These are phyloP conservation scores for Drosophila rhopaloa DNA, from an alignment of 1,140 invertebrate genomes.

Conservation along the genomic window DNA sequence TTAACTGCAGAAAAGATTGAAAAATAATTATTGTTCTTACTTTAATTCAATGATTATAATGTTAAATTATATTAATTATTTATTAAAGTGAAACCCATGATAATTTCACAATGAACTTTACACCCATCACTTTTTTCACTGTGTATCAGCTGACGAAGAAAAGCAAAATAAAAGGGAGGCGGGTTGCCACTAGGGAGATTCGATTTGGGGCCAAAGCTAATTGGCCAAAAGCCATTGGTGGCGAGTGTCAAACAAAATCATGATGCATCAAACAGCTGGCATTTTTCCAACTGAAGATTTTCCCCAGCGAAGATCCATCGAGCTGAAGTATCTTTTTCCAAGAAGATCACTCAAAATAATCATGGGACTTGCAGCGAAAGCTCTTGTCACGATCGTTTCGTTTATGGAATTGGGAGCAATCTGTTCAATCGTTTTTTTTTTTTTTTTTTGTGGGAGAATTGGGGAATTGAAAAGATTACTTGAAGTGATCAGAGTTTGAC, in stretches of 20 bases:
- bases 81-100: no score
- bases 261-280: conserved; percentile 34
- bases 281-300: conserved; percentile 16
- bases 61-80: no score
- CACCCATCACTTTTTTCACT: background rate
- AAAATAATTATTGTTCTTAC: no score
- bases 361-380: conserved; percentile 38
- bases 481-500: conserved; percentile 2
- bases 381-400: conserved; percentile 46
- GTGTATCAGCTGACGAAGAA: no score
- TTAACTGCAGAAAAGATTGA: no score
- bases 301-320: conserved; percentile 10
- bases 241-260: conserved; percentile 39
- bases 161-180: background rate
- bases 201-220: conserved; percentile 39
- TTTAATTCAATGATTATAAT: no score
- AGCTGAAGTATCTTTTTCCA: conserved; percentile 37
- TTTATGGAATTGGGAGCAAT: conserved; percentile 45
- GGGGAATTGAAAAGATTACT: conserved; percentile 8
- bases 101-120: no score
- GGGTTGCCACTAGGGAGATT: conserved; percentile 25
- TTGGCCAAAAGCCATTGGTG: conserved; percentile 49
- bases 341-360: conserved; percentile 52
- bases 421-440: conserved; percentile 2
- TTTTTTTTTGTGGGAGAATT: background rate